These are phyloP conservation scores for Heliconius nattereri DNA, from an alignment of 1,140 invertebrate genomes.

Conservation along the genomic window DNA sequence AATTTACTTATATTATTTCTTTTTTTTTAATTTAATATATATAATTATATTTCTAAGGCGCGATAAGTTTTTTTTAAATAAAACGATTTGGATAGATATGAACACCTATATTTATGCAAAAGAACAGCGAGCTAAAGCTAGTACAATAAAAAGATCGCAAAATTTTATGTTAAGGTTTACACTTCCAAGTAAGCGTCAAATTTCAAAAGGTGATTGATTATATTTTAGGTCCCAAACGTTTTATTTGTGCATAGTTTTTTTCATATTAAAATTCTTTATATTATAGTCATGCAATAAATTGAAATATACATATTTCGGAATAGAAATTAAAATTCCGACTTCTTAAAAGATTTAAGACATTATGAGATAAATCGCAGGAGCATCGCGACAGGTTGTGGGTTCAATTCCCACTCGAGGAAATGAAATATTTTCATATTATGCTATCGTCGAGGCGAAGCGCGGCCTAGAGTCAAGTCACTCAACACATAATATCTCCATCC, in stretches of 20 bases:
- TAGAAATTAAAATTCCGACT: neutral
- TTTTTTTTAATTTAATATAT: too few species aligned
- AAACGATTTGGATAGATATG: neutral
- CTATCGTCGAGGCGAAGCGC: neutral
- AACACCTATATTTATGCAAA: neutral
- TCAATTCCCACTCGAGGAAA: too few species aligned
- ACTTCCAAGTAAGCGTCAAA: slow-evolving; percentile 14
- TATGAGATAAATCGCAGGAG: too few species aligned
- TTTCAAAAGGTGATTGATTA: slow-evolving; percentile 14
- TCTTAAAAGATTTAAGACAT: neutral
- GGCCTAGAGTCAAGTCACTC: too few species aligned
- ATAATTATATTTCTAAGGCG: too few species aligned
- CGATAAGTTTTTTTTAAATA: too few species aligned
- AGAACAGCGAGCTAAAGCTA: neutral
- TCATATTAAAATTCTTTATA: neutral
- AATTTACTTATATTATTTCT: too few species aligned
- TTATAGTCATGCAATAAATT: neutral
- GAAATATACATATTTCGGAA: neutral
- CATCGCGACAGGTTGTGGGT: too few species aligned
- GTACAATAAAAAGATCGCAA: slow-evolving; percentile 2
- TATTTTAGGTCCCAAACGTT: neutral
- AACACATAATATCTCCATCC: too few species aligned
- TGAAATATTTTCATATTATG: too few species aligned
- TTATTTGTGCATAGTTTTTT: neutral
- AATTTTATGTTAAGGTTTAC: slow-evolving; percentile 11